Conservation (phyloP, 2,888 invertebrate species). For the Sinelater perroti region DNA sequence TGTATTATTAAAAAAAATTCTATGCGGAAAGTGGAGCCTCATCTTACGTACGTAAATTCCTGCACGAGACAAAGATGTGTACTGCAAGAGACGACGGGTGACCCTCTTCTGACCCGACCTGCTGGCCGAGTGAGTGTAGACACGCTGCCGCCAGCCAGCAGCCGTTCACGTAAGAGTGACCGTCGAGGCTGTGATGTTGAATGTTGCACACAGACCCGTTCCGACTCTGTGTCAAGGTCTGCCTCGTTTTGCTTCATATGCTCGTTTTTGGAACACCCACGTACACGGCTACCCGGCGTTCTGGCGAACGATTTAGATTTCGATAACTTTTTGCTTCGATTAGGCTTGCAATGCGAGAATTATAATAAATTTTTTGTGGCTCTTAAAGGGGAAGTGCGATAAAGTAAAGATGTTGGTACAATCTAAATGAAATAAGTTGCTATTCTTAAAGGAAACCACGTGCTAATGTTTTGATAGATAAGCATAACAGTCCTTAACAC, state of each 20-base stretch:
- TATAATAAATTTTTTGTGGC: neutral
- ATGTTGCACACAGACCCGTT: slow-evolving; percentile 3
- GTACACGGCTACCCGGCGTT: no score
- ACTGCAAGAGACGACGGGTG: slow-evolving; percentile 17
- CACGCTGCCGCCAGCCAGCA: slow-evolving; percentile 27
- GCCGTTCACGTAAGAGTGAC: slow-evolving; percentile 37
- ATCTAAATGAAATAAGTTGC: slow-evolving; percentile 1
- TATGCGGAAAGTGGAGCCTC: no score
- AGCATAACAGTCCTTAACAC: neutral
- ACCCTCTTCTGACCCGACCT: slow-evolving; percentile 41
- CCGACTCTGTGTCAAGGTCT: slow-evolving; percentile 26
- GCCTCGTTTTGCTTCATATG: no score
- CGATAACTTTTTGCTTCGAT: no score
- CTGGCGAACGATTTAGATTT: no score
- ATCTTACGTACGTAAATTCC: no score
- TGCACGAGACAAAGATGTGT: no score
- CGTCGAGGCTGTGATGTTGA: slow-evolving; percentile 14
- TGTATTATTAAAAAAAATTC: no score
- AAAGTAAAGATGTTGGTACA: neutral
- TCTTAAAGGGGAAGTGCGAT: neutral
- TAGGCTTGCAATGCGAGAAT: no score
- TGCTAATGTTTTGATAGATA: slow-evolving; percentile 1
- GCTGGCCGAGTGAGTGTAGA: slow-evolving; percentile 44
- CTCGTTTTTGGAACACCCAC: slow-evolving; percentile 3
- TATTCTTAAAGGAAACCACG: neutral